Base-by-base conservation (phyloP, 2,113 vertebrate genomes). In the Scortum barcoo region DNA sequence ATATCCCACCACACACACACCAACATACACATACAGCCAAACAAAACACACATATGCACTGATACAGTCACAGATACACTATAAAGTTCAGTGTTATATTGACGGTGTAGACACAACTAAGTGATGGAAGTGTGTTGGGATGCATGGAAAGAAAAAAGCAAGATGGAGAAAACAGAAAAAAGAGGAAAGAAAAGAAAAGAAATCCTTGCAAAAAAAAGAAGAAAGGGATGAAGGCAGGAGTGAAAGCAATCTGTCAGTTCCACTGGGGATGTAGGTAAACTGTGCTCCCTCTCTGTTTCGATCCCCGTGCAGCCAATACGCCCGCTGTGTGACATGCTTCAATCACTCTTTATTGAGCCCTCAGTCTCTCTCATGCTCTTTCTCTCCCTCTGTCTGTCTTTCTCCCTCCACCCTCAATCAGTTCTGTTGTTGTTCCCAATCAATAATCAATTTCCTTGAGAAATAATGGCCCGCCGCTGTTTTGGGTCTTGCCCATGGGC, bases 361-460 rank as follows among this genome's bases (percentile, higher is more conserved):
- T 44, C 62, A 19, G 60, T 87, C 76, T 51, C 76, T 70, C 77
- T 48, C 60, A 10, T 30, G 53, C 40, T 70, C 68, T 44, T 13
- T 67, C 70, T 57, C 50, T 50, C 71, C 22, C 56, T 66, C 61
- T 38, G n/a, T 65, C 60, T 66, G n/a, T 67, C 68, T 50, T 56
- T 82, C 66, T 26, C 46, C 81, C 67, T 53, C 61, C 48, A 48
- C 28, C 78, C 72, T 89, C 76, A 90, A 89, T 86, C 88, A 85
- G 68, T 86, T 86, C 63, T 92, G 91, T 89, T 91, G 88, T 88
- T 88, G 86, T 72, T 84, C 81, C 70, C 83, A 87, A 91, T 94
- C 90, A 93, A 92, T 93, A 93, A 93, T 92, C 91, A 91, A 92
- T 93, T 91, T 92, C 88, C 80, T 77, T 85, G 68, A 83, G 79